Conservation (phyloP, 1,140 invertebrate genomes). For the Pissodes strobi region DNA sequence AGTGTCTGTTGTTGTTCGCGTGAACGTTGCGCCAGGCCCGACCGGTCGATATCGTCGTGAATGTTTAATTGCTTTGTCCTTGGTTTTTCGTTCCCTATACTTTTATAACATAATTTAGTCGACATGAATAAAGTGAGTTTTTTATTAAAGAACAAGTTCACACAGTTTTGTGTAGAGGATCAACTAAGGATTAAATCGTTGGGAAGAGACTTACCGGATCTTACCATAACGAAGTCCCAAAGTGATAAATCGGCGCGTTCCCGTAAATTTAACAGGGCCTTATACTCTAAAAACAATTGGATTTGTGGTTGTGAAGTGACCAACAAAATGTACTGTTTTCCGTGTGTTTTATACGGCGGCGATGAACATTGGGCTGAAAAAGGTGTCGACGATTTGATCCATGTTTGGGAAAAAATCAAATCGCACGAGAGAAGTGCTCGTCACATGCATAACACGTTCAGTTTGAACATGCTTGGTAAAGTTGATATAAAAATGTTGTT, state of each 20-base stretch:
- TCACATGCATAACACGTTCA: conserved; percentile 34
- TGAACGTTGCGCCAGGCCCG: not conserved
- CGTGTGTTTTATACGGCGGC: conserved; percentile 35
- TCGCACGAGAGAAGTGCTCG: conserved; percentile 21
- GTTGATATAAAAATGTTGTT: conserved; percentile 20
- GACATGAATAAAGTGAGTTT: conserved; percentile 29
- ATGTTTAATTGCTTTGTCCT: not conserved
- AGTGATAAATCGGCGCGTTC: not conserved
- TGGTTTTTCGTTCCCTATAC: no score
- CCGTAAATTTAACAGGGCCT: conserved; percentile 21
- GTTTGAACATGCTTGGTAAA: conserved; percentile 26
- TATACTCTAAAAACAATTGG: conserved; percentile 38
- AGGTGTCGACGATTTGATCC: conserved; percentile 34
- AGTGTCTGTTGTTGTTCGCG: not conserved
- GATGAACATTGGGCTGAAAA: conserved; percentile 30
- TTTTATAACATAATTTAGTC: not conserved
- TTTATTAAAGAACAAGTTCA: conserved; percentile 16
- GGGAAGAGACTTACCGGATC: conserved; percentile 21
- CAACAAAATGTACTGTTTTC: conserved; percentile 38
- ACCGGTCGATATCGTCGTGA: not conserved
- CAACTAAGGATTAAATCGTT: conserved; percentile 25
- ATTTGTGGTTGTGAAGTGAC: conserved; percentile 35
- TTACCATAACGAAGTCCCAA: conserved; percentile 21
- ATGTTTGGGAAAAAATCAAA: conserved; percentile 33
- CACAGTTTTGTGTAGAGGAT: conserved; percentile 21